phyloP scores from a whole-genome alignment of 2,888 invertebrate genomes.

The Cyaniris semiargus region DNA sequence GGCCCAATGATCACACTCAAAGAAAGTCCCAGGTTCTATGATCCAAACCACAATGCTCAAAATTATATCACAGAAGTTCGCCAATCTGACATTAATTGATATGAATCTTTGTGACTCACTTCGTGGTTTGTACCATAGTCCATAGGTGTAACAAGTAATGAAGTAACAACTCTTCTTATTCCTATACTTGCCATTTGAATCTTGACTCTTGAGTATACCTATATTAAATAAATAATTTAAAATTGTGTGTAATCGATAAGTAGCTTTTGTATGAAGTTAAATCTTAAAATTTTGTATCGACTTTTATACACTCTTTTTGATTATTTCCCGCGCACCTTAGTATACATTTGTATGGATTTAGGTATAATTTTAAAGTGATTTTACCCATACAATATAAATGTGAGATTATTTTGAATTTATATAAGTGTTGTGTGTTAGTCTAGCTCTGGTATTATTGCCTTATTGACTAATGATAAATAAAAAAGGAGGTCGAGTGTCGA shows the following conservation, averaged over 20 bases:
- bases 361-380: neutral
- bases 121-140: no score
- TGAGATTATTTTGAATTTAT: constrained; percentile 22
- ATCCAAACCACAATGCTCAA: no score
- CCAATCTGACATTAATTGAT: no score
- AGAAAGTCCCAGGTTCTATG: neutral
- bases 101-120: no score
- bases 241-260: constrained; percentile 64
- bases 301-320: constrained; percentile 80
- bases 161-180: no score
- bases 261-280: constrained; percentile 80
- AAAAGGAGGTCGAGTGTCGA: neutral
- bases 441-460: constrained; percentile 31
- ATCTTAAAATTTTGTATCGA: constrained; percentile 77
- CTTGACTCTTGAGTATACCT: constrained; percentile 47
- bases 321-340: constrained; percentile 78
- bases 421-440: constrained; percentile 27
- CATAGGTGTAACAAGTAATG: no score
- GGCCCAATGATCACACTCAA: neutral
- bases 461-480: neutral
- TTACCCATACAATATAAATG: neutral
- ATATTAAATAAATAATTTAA: constrained; percentile 58
- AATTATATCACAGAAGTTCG: no score
- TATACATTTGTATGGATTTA: constrained; percentile 32
- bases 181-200: neutral